Conservation (phyloP, 1,140 invertebrate species). For the Bombus confusus region DNA sequence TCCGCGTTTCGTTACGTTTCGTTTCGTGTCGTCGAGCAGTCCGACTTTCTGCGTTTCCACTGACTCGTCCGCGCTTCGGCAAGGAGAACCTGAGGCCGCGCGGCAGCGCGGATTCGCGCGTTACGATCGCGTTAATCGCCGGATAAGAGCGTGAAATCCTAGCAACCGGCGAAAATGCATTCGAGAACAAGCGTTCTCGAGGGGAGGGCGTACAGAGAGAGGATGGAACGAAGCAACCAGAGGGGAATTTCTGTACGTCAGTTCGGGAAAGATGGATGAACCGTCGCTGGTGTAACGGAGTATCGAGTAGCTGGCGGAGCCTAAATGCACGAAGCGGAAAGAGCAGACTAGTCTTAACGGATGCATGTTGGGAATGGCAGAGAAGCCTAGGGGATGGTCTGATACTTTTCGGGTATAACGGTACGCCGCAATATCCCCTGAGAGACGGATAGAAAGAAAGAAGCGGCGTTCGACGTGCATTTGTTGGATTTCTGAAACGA, state of each 20-base stretch:
- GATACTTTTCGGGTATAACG: conserved; percentile 52
- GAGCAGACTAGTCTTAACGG: conserved; percentile 48
- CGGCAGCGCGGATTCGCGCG: background rate
- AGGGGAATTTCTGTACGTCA: conserved; percentile 43
- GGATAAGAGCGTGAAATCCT: background rate
- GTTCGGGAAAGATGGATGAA: conserved; percentile 60
- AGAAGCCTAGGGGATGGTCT: conserved; percentile 31
- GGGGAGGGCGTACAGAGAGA: background rate
- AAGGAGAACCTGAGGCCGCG: background rate
- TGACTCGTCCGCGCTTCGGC: background rate
- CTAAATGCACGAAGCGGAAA: conserved; percentile 55
- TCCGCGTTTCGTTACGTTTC: conserved; percentile 4
- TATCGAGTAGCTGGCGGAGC: conserved; percentile 44
- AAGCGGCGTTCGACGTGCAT: background rate
- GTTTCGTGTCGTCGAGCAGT: background rate
- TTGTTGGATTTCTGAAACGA: conserved; percentile 12
- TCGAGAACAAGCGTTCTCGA: conserved; percentile 1
- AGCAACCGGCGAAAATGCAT: background rate
- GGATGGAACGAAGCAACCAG: background rate
- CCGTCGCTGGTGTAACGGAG: conserved; percentile 31
- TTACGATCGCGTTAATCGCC: conserved; percentile 25
- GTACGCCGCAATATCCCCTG: conserved; percentile 24
- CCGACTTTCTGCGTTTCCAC: background rate
- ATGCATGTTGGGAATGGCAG: conserved; percentile 54
- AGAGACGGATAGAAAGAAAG: background rate